These are phyloP conservation scores for Hystrix brachyura DNA, from an alignment of 2,113 vertebrate species.

Conservation along the genomic window DNA sequence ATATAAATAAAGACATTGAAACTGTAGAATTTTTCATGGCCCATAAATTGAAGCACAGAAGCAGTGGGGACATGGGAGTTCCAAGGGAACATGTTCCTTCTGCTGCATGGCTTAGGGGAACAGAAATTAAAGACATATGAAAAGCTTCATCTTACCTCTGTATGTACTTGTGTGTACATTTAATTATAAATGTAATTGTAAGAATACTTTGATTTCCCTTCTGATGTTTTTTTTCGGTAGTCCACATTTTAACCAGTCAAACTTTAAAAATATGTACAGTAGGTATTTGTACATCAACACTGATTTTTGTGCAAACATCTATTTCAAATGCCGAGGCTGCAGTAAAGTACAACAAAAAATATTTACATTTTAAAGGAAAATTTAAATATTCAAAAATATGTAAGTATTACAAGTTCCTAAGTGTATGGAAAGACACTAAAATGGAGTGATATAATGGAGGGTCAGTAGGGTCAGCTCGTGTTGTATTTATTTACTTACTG, in stretches of 20 bases:
- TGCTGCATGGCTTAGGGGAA: fast-evolving
- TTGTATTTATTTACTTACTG: neutral
- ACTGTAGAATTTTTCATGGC: neutral
- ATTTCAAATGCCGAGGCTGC: neutral
- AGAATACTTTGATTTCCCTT: neutral
- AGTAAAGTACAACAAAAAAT: neutral
- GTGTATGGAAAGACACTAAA: neutral
- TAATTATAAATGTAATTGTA: neutral
- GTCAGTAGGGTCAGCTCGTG: neutral
- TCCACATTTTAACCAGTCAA: neutral
- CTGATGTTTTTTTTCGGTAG: neutral
- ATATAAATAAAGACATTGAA: slow-evolving; percentile 14
- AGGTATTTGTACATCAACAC: neutral
- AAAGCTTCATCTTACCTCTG: neutral
- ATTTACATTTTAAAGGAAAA: neutral
- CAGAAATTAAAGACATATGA: neutral
- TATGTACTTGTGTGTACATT: neutral
- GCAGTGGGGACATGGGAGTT: fast-evolving
- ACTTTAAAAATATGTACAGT: neutral
- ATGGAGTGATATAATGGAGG: neutral
- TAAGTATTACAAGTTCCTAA: neutral
- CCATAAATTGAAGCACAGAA: neutral
- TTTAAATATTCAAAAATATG: neutral
- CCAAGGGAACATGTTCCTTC: fast-evolving
- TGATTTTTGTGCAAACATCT: neutral